phyloP scores from a whole-genome alignment of 2,888 invertebrate genomes.

The Hypomecis punctinalis region DNA sequence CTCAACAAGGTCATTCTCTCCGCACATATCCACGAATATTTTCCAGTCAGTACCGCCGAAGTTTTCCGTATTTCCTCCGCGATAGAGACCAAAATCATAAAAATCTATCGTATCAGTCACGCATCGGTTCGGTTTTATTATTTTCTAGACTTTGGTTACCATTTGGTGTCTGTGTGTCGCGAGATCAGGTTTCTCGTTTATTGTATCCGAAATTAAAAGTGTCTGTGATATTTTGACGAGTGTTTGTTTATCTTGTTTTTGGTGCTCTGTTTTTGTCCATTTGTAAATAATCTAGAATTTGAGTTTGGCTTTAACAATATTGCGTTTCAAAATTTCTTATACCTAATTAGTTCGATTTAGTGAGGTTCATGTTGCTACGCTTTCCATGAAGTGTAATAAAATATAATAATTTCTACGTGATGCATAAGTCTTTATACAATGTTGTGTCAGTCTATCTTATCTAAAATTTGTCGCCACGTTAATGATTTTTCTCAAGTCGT shows the following conservation, averaged over 20 bases:
- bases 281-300: neutral
- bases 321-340: neutral
- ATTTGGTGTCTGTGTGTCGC: conserved; percentile 56
- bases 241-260: conserved; percentile 22
- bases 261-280: conserved; percentile 10
- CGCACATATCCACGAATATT: conserved; percentile 39
- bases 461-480: conserved; percentile 24
- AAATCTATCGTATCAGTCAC: conserved; percentile 26
- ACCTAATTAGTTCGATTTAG: neutral
- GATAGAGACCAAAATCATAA: conserved; percentile 44
- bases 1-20: conserved; percentile 53
- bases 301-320: conserved; percentile 2
- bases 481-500: conserved; percentile 30
- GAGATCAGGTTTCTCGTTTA: conserved; percentile 52
- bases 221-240: conserved; percentile 31
- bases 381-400: neutral
- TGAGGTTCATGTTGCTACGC: neutral
- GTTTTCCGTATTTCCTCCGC: conserved; percentile 41
- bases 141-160: conserved; percentile 53
- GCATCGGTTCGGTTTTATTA: conserved; percentile 42
- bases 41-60: conserved; percentile 28
- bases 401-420: conserved; percentile 3
- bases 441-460: conserved; percentile 22
- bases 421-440: neutral
- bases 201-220: conserved; percentile 45